Evolutionary conservation across 2,888 invertebrate genomes (phyloP).

Genomic region (Salpingus planirostris): DNA sequence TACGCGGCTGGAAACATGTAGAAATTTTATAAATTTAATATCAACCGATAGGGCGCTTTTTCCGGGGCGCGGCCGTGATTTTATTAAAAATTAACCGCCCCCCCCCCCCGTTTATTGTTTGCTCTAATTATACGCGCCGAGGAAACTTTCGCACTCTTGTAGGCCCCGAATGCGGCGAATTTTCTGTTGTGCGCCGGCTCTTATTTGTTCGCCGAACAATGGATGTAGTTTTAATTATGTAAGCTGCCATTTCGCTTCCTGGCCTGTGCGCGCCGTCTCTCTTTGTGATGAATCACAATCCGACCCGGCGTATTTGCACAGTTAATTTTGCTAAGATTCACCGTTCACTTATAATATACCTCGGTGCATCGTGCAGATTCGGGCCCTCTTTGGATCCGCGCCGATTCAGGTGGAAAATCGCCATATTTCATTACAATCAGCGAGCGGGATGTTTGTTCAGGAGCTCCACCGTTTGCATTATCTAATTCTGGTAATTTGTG

Average conservation of each 20-base stretch:
- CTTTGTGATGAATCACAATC: slow-evolving; percentile 9
- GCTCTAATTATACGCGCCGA: slow-evolving; percentile 9
- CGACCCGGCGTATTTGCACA: not conserved
- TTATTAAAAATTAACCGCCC: slow-evolving; percentile 5
- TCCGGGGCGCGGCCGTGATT: not conserved
- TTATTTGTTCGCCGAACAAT: slow-evolving; percentile 13
- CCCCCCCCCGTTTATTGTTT: slow-evolving; percentile 4
- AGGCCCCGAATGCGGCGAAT: slow-evolving; percentile 2
- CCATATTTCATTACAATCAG: slow-evolving; percentile 11
- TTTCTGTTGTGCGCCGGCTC: slow-evolving; percentile 8
- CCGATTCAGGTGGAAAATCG: slow-evolving; percentile 9
- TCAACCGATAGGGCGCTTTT: slow-evolving; percentile 1
- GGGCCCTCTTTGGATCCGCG: slow-evolving; percentile 3
- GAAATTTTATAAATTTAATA: slow-evolving; percentile 4
- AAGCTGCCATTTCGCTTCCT: slow-evolving; percentile 10
- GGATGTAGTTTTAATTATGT: slow-evolving; percentile 13
- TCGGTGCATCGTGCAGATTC: too few species aligned
- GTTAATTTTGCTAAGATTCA: not conserved
- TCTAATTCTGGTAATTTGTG: slow-evolving; percentile 12
- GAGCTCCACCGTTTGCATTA: slow-evolving; percentile 12
- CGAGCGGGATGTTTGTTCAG: slow-evolving; percentile 8
- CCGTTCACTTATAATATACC: too few species aligned
- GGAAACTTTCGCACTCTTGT: slow-evolving; percentile 8
- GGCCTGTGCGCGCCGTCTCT: slow-evolving; percentile 7
- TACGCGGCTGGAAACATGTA: not conserved